Conservation (phyloP, 1,140 invertebrate species). For the Lepidotrigona ventralis region DNA sequence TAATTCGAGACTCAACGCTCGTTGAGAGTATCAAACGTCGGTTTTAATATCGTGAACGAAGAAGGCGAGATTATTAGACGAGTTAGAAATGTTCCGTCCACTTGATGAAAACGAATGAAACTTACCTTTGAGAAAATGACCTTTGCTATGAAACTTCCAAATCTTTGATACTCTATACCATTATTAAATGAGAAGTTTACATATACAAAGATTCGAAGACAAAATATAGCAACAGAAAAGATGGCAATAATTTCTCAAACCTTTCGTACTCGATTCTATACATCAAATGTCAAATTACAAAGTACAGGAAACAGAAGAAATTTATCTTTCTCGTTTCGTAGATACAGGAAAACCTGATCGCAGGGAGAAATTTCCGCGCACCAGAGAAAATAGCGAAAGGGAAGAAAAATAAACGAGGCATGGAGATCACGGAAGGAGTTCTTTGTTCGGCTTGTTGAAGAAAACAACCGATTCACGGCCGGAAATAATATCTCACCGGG, state of each 20-base stretch:
- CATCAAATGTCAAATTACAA: background rate
- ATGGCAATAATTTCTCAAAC: background rate
- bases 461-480: slow-evolving; percentile 33
- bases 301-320: background rate
- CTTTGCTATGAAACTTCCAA: background rate
- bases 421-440: slow-evolving; percentile 28
- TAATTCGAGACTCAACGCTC: background rate
- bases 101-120: background rate
- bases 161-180: too few relatives aligned
- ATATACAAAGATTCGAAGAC: too few relatives aligned
- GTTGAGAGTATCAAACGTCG: background rate
- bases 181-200: too few relatives aligned
- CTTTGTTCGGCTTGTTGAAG: slow-evolving; percentile 19
- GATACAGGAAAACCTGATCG: background rate
- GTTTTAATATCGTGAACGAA: background rate
- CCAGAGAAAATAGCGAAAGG: background rate
- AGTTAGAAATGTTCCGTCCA: background rate
- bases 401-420: background rate
- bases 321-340: background rate
- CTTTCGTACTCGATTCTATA: background rate
- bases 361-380: background rate
- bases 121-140: background rate
- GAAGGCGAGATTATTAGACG: background rate
- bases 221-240: too few relatives aligned
- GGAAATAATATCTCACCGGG: slow-evolving; percentile 56